Evolutionary conservation across 2,797 vertebrate genomes (phyloP).

Genomic region (Cyclura pinguis): DNA sequence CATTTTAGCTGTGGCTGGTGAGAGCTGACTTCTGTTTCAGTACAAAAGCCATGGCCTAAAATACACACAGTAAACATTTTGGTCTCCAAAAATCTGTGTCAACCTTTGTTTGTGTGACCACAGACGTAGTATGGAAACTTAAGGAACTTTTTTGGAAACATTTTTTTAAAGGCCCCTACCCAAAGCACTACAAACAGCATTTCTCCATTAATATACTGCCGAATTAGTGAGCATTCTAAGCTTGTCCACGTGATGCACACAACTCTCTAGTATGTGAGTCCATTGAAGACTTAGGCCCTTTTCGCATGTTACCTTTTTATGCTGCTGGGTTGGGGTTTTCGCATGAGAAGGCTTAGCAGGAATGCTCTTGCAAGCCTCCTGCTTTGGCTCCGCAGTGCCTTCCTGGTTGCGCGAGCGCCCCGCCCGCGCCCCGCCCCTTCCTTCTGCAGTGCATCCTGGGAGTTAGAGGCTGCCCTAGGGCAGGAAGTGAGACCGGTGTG

Average conservation of each 20-base stretch:
- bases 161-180: neutral
- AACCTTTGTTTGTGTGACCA: constrained; percentile 58
- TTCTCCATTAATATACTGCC: neutral
- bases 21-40: constrained; percentile 58
- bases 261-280: neutral
- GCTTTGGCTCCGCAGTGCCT: no score
- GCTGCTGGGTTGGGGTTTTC: no score
- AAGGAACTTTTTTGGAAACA: constrained; percentile 46
- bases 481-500: no score
- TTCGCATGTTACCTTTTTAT: no score
- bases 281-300: neutral
- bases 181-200: neutral
- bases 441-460: no score
- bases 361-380: no score
- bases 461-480: no score
- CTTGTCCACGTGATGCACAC: neutral
- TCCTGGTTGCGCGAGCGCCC: no score
- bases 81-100: constrained; percentile 63
- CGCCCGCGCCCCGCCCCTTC: no score
- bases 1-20: constrained; percentile 68
- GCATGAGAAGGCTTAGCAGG: no score
- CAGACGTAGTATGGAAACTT: constrained; percentile 57
- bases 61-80: constrained; percentile 62
- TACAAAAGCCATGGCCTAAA: constrained; percentile 63
- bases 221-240: constrained; percentile 30